Conservation (phyloP, 2,888 invertebrate species). For the Parnassius smintheus region DNA sequence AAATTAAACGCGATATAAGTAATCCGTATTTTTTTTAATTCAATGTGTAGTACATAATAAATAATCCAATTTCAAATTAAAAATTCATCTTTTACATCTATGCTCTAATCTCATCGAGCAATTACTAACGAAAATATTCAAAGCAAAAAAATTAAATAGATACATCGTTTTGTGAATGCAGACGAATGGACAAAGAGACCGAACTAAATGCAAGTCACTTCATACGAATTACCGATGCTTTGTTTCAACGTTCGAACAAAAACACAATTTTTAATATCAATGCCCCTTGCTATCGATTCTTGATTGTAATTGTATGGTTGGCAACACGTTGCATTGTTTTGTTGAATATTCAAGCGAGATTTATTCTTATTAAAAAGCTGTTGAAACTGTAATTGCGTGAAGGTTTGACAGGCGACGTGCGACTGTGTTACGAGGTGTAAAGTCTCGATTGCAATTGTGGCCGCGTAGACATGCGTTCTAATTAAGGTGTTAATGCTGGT, state of each 20-base stretch:
- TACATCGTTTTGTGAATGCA: conserved; percentile 63
- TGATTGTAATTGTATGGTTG: conserved; percentile 57
- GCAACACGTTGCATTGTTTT: conserved; percentile 49
- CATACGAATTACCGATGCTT: conserved; percentile 75
- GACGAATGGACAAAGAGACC: conserved; percentile 59
- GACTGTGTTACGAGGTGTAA: conserved; percentile 30
- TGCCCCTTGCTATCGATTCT: conserved; percentile 55
- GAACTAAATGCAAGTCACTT: conserved; percentile 59
- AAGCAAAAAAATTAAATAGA: conserved; percentile 51
- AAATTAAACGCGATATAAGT: too few species aligned
- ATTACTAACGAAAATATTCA: conserved; percentile 72
- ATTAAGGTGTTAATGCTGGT: conserved; percentile 57
- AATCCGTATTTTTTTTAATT: too few species aligned
- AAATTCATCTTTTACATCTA: conserved; percentile 39
- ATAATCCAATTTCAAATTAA: conserved; percentile 47
- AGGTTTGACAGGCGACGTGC: conserved; percentile 13
- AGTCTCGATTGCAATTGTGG: conserved; percentile 37
- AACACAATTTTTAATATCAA: conserved; percentile 68
- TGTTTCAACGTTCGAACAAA: conserved; percentile 73
- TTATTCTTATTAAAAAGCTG: conserved; percentile 24
- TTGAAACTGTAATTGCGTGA: conserved; percentile 25
- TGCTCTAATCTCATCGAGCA: conserved; percentile 47
- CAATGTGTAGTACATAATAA: conserved; percentile 5
- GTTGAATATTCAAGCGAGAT: conserved; percentile 36
- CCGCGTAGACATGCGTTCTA: conserved; percentile 54